Base-by-base conservation (phyloP, 92 coral and sea anemone genomes). In the Diadumene lineata region DNA sequence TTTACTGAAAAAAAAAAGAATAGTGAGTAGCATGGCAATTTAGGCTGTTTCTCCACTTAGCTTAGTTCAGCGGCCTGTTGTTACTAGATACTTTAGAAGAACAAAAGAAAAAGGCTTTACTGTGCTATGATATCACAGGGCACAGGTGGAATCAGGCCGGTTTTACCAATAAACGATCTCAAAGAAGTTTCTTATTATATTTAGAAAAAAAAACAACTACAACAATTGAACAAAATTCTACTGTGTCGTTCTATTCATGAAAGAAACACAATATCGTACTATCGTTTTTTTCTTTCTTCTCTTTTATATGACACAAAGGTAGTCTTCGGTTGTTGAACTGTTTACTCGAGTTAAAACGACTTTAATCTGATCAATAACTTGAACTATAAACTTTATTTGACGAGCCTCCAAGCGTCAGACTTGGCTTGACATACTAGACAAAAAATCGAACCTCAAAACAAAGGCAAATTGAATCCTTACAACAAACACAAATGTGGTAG, bases 101-200 rank as follows among this genome's bases (percentile, higher is more conserved):
- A 56, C 51, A 70, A 51, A 53, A 58, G 60, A 27, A 70, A 53
- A 58, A 64, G 48, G 30, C 18, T 68, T 68, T 13, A 10, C 75
- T 15, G 33, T 70, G 25, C 50, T 55, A 34, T 24, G 43, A 50
- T 44, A 70, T 70, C 63, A 46, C 30, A 21, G 10, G 71, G 17
- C 46, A 62, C 82, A 77, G 82, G 82, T 77, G 82, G 21, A 67
- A 0, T 43, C 34, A 77, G 31, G 67, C 74, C 67, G 82, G 56
- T n/a, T 21, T 77, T 31, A 34, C 31, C 50, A n/a, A 50, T 75
- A 34, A 1, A 38, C 26, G 33, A 18, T 50, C 38, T 17, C 50
- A 34, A 46, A 73, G 56, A 58, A 32, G 78, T 58, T 61, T 73
- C 68, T 58, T 34, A 43, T 58, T 53, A 53, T 57, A n/a, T n/a